phyloP scores from a whole-genome alignment of 2,888 invertebrate species.

The Leuctra nigra region DNA sequence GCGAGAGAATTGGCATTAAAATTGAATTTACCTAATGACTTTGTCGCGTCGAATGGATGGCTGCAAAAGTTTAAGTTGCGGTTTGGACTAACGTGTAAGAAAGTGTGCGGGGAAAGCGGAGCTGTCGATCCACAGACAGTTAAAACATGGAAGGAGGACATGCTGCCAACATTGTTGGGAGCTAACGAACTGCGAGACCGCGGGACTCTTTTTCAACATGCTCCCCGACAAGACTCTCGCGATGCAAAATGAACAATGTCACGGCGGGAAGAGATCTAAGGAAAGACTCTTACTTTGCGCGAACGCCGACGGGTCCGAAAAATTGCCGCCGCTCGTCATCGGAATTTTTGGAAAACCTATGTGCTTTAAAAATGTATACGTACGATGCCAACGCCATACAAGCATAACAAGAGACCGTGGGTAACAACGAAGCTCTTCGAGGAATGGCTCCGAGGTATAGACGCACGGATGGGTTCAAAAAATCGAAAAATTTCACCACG shows the following conservation, averaged over 20 bases:
- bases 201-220: slow-evolving; percentile 32
- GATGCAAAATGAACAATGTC: slow-evolving; percentile 32
- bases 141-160: slow-evolving; percentile 24
- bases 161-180: slow-evolving; percentile 19
- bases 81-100: slow-evolving; percentile 27
- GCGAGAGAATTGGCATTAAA: slow-evolving; percentile 25
- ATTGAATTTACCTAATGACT: slow-evolving; percentile 23
- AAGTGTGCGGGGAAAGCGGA: slow-evolving; percentile 22
- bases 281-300: slow-evolving; percentile 32
- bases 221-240: slow-evolving; percentile 28
- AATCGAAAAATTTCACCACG: slow-evolving; percentile 17
- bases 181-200: slow-evolving; percentile 17
- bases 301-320: slow-evolving; percentile 22
- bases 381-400: slow-evolving; percentile 10
- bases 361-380: slow-evolving; percentile 5
- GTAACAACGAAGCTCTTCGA: slow-evolving; percentile 10
- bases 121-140: slow-evolving; percentile 12
- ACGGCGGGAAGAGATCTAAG: slow-evolving; percentile 33
- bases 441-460: slow-evolving; percentile 4
- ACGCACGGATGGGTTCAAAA: slow-evolving; percentile 4
- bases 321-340: slow-evolving; percentile 12
- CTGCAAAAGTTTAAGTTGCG: slow-evolving; percentile 28
- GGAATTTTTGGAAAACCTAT: slow-evolving; percentile 15
- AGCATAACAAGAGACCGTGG: slow-evolving; percentile 10
- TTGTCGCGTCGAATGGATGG: slow-evolving; percentile 28